Percentiles rank a stretch among this genome's conserved stretches.
Conservation (phyloP, 2,888 invertebrate genomes). For the Aphodius sticticus region DNA sequence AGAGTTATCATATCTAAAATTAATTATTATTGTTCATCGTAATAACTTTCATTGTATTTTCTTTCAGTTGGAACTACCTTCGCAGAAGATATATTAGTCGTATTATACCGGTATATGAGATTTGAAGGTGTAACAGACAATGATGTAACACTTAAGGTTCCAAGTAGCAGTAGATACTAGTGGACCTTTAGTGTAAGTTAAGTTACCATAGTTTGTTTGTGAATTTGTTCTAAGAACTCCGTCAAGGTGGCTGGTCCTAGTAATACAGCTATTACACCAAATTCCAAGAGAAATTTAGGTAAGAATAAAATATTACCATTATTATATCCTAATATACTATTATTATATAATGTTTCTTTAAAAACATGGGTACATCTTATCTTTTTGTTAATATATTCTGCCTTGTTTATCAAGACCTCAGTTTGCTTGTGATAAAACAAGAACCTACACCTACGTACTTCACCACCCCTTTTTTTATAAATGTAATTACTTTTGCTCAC, state of each 20-base stretch:
- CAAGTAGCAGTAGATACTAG: constrained; percentile 13
- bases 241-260: constrained; percentile 52
- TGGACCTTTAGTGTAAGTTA: constrained; percentile 11
- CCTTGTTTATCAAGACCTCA: too few species aligned
- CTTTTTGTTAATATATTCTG: too few species aligned
- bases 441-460: too few species aligned
- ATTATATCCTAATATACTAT: too few species aligned
- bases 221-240: not conserved
- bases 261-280: constrained; percentile 53
- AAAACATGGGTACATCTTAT: too few species aligned
- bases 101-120: not conserved
- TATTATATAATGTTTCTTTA: too few species aligned
- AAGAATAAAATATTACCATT: constrained; percentile 42
- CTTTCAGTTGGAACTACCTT: not conserved
- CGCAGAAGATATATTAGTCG: not conserved
- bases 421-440: too few species aligned
- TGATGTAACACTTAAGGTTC: not conserved
- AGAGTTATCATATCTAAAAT: not conserved
- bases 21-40: not conserved
- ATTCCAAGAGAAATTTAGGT: constrained; percentile 57
- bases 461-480: too few species aligned
- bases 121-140: not conserved
- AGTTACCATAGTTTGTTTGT: constrained; percentile 6
- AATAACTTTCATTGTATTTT: not conserved
- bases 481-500: too few species aligned